Evolutionary conservation across 2,797 vertebrate species (phyloP), one percentile per base, ranked within the genome.

Genomic region (Malurus splendens): DNA sequence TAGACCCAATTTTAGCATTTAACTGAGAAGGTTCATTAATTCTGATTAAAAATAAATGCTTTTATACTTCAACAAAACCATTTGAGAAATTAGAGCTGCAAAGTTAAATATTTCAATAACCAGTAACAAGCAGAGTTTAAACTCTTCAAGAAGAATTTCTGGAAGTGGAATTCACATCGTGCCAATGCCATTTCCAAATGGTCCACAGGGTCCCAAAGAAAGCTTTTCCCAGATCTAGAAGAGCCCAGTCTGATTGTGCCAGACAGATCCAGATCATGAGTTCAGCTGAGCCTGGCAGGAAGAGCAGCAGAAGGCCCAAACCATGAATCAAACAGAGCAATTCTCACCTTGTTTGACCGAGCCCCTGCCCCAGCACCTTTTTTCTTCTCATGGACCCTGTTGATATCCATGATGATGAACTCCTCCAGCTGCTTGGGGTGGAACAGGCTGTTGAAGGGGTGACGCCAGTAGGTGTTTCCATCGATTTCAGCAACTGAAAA

Each of bases 351-450:
- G 95, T 97, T 99, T 81, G 99, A 99, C 82, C 96, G 97, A 68
- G 98, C 94, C 28, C 99, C 98, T 25, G 98, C 98, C 44, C 99
- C 99, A 6, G 98, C 98, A 33, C 95, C 96, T 55, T 98, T 97
- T 68, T 97, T 98, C 93, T 97, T 97, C 76, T 98, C 95, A 54
- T 96, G 96, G 89, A 99, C 97, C 79, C 97, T 67, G 50, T 97
- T 98, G 42, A 96, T 97, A n/a, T 99, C 99, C 98, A 99, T 98
- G 50, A 99, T 96, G 56, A 99, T 98, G 87, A 99, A 99, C 94
- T 99, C 98, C 89, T 99, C 98, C 25, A 99, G 97, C 77, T 99
- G 98, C 56, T 98, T 98, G n/a, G 98, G 99, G 89, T 97, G 97
- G 94, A 98, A 98, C 71, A 99, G 97, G 83, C 98, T 98, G 96